Base-by-base conservation (phyloP, 2,888 invertebrate genomes). In the Periphyllus acericola region DNA sequence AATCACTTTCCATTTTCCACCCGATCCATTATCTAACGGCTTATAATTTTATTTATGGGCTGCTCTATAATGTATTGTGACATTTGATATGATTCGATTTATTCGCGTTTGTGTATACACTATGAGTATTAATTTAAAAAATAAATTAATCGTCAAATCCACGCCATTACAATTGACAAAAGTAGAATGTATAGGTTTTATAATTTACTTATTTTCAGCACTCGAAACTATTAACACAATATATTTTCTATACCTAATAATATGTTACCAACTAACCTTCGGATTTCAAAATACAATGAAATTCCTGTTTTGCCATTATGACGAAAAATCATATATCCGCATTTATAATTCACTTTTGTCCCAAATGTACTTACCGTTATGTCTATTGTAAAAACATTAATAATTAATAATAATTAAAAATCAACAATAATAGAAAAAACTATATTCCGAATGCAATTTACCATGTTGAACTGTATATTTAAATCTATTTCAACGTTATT, bases 381-480 rank as follows among this genome's bases (percentile, higher is more conserved):
- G 14, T n/a, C 84, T 46, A 68, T 84, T 84, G 84, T 84, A 8
- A 84, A 66, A 68, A 84, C 76, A 68, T 84, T 84, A 78, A 84
- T 84, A 84, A 84, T 46, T 84, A 52, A 68, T 84, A 52, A 68
- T 84, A 68, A 46, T 68, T 76, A 8, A 32, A 66, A 84, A 34
- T 40, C 9, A 52, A 84, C 68, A 68, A 76, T 84, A 68, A 78
- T n/a, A 84, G 19, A 52, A 84, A 84, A 52, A 32, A 25, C 19
- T 46, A 46, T 46, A 46, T 46, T 83, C 34, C 17, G 34, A 52
- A 83, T 32, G 46, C 3, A 3, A 19, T 76, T 76, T 46, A 5
- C 14, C 0, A 34, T 68, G 32, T 34, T 76, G 4, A 9, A 74
- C 36, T 46, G 14, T 14, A 36, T 3, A 74, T 14, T 74, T 21